phyloP scores from a whole-genome alignment of 1,140 invertebrate genomes.

The Cecropterus lyciades region DNA sequence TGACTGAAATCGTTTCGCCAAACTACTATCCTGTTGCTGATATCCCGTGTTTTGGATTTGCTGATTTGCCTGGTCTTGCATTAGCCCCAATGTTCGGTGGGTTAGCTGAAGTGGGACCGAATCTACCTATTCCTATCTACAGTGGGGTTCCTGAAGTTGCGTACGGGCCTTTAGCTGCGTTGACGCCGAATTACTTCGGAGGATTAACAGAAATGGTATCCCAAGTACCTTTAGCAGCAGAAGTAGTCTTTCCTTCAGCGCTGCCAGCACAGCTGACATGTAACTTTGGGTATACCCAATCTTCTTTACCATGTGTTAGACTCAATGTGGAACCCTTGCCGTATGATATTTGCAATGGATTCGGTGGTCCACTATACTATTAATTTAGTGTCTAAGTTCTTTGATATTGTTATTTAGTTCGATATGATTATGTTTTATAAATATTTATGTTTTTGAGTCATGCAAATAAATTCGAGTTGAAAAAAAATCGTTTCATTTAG shows the following conservation, averaged over 20 bases:
- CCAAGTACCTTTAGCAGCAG: conserved; percentile 41
- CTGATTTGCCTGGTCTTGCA: not conserved
- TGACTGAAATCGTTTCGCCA: conserved; percentile 40
- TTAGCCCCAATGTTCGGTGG: conserved; percentile 31
- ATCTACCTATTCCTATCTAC: conserved; percentile 14
- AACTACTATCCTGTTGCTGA: conserved; percentile 39
- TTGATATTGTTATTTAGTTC: too few species aligned
- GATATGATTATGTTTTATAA: too few species aligned
- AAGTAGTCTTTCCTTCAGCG: conserved; percentile 47
- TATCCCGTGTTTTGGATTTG: conserved; percentile 26
- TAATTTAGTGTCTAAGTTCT: conserved; percentile 34
- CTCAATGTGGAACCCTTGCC: conserved; percentile 50
- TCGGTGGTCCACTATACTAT: conserved; percentile 34
- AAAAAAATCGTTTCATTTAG: too few species aligned
- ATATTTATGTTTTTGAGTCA: too few species aligned
- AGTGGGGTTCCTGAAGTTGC: conserved; percentile 24
- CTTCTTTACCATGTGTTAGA: conserved; percentile 47
- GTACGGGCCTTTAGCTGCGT: conserved; percentile 23
- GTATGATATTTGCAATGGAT: conserved; percentile 42
- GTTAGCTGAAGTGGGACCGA: conserved; percentile 27
- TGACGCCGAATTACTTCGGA: conserved; percentile 39
- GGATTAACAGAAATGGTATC: conserved; percentile 36
- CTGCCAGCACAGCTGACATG: conserved; percentile 54
- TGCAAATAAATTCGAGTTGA: too few species aligned
- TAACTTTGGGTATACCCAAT: conserved; percentile 49